Evolutionary conservation across 2,888 invertebrate genomes (phyloP).

Genomic region (Elysia crispata): DNA sequence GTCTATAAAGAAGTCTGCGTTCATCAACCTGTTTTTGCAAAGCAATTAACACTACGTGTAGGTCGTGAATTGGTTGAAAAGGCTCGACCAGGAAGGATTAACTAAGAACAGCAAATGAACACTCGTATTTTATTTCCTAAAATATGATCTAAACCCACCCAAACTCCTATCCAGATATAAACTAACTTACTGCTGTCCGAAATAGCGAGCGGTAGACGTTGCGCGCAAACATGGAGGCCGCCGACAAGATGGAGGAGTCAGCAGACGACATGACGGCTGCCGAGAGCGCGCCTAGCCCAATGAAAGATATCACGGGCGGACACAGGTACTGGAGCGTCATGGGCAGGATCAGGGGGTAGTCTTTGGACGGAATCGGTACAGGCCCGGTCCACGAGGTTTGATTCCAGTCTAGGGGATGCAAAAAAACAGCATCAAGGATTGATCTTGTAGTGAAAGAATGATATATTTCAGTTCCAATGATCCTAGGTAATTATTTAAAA

Average conservation of each 20-base stretch:
- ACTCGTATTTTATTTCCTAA: no score
- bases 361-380: conserved; percentile 76
- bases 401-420: conserved; percentile 88
- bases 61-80: no score
- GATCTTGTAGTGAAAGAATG: no score
- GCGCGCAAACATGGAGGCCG: conserved; percentile 98
- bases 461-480: no score
- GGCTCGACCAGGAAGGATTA: no score
- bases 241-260: conserved; percentile 97
- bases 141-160: no score
- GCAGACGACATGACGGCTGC: conserved; percentile 99
- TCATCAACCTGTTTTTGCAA: no score
- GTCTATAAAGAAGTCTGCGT: no score
- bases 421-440: neutral
- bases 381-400: conserved; percentile 86
- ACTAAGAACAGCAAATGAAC: no score
- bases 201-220: conserved; percentile 92
- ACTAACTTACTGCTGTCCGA: conserved; percentile 87
- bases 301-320: conserved; percentile 96
- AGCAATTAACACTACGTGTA: no score
- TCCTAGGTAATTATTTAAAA: no score
- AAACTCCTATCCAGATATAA: no score
- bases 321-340: conserved; percentile 98
- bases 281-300: conserved; percentile 98
- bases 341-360: conserved; percentile 96